phyloP scores from a whole-genome alignment of 2,888 invertebrate genomes.

The Drosophila formosana region DNA sequence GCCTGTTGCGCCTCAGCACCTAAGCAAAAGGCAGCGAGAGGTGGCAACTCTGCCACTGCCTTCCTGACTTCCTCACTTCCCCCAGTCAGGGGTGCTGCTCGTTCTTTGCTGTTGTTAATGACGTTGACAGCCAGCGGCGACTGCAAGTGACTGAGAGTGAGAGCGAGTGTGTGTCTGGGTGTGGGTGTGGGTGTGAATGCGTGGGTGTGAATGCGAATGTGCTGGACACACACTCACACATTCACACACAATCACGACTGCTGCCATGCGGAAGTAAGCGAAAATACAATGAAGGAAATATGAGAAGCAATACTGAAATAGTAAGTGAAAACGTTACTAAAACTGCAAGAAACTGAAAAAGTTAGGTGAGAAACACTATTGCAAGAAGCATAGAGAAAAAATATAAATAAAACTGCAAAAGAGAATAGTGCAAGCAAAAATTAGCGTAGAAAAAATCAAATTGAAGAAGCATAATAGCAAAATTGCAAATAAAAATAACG shows the following conservation, averaged over 20 bases:
- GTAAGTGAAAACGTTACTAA: neutral
- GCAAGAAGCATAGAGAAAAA: too few relatives aligned
- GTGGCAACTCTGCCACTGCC: neutral
- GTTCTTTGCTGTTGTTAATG: slow-evolving; percentile 74
- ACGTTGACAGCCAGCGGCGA: slow-evolving; percentile 62
- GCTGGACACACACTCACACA: slow-evolving; percentile 22
- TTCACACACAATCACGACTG: neutral
- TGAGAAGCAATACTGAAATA: neutral
- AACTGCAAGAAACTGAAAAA: neutral
- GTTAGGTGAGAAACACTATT: too few relatives aligned
- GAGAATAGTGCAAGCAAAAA: too few relatives aligned
- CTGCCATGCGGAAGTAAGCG: neutral
- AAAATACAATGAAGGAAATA: neutral
- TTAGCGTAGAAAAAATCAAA: too few relatives aligned
- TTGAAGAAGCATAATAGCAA: too few relatives aligned
- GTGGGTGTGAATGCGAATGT: slow-evolving; percentile 2
- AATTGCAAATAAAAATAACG: too few relatives aligned
- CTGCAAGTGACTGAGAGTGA: neutral
- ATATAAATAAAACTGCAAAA: too few relatives aligned
- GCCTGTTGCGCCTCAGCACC: slow-evolving; percentile 78
- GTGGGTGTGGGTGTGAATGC: neutral
- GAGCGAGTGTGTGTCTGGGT: neutral
- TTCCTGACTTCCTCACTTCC: neutral
- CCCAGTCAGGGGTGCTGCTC: slow-evolving; percentile 11
- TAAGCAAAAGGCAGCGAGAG: slow-evolving; percentile 41